Conservation (phyloP, 1,140 invertebrate species). For the Andrena cerasifolii region DNA sequence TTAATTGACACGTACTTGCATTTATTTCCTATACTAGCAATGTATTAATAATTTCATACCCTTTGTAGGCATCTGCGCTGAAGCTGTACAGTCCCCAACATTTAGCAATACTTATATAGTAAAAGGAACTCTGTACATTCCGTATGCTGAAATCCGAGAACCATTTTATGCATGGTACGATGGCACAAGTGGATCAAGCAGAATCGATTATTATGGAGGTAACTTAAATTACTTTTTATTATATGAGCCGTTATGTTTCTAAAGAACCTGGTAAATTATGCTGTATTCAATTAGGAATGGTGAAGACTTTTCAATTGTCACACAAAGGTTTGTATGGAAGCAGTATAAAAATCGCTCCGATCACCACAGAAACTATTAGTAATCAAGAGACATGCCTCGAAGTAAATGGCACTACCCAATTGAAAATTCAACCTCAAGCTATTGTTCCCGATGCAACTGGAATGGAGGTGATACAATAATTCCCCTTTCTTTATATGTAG, state of each 20-base stretch:
- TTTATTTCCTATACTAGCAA: background rate
- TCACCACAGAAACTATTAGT: constrained; percentile 88
- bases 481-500: background rate
- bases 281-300: constrained; percentile 85
- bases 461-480: constrained; percentile 85
- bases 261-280: background rate
- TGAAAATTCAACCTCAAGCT: constrained; percentile 87
- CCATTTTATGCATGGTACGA: constrained; percentile 96
- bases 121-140: constrained; percentile 90
- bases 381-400: constrained; percentile 92
- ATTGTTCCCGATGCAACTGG: constrained; percentile 92
- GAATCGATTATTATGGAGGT: constrained; percentile 98
- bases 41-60: background rate
- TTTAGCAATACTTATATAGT: constrained; percentile 89
- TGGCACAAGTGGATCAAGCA: constrained; percentile 86
- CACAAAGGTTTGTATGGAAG: constrained; percentile 86
- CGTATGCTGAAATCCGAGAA: constrained; percentile 95
- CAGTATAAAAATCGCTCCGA: constrained; percentile 92
- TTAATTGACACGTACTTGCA: background rate
- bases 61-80: background rate
- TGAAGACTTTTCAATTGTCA: constrained; percentile 92
- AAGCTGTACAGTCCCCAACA: constrained; percentile 79
- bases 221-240: constrained; percentile 47
- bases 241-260: background rate
- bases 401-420: constrained; percentile 89